phyloP scores from a whole-genome alignment of 2,888 invertebrate genomes.

The Apocheima hispidaria region DNA sequence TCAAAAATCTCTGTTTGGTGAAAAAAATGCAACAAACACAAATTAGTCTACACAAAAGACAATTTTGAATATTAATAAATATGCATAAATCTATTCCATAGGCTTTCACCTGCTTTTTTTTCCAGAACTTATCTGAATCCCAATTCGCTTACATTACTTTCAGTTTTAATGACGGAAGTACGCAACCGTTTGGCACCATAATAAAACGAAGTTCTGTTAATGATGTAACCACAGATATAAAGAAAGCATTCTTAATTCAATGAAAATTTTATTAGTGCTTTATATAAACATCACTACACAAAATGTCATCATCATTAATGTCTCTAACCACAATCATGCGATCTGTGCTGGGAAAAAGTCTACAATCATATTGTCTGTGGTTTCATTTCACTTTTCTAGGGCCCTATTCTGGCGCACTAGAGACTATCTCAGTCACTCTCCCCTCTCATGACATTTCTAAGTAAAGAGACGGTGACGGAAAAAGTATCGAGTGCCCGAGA shows the following conservation, averaged over 20 bases:
- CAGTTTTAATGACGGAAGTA: slow-evolving; percentile 10
- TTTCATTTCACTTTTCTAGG: slow-evolving; percentile 10
- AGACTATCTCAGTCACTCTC: not conserved
- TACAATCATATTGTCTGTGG: slow-evolving; percentile 14
- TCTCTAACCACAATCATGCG: slow-evolving; percentile 19
- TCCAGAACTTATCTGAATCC: too few relatives aligned
- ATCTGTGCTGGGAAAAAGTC: slow-evolving; percentile 10
- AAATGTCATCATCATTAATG: slow-evolving; percentile 20
- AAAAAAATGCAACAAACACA: too few relatives aligned
- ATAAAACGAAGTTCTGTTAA: slow-evolving; percentile 7
- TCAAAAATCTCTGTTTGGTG: too few relatives aligned
- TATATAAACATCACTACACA: slow-evolving; percentile 16
- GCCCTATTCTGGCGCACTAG: not conserved
- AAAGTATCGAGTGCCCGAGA: not conserved
- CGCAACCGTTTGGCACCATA: not conserved
- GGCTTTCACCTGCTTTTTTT: too few relatives aligned
- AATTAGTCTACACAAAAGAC: too few relatives aligned
- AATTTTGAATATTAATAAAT: too few relatives aligned
- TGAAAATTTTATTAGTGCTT: slow-evolving; percentile 10
- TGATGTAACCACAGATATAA: not conserved
- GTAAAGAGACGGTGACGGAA: not conserved
- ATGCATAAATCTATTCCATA: too few relatives aligned
- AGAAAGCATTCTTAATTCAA: slow-evolving; percentile 10
- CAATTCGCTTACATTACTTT: slow-evolving; percentile 4
- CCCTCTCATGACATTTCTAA: not conserved